Conservation (phyloP, 1,140 invertebrate species). For the Dysdera silvatica region DNA sequence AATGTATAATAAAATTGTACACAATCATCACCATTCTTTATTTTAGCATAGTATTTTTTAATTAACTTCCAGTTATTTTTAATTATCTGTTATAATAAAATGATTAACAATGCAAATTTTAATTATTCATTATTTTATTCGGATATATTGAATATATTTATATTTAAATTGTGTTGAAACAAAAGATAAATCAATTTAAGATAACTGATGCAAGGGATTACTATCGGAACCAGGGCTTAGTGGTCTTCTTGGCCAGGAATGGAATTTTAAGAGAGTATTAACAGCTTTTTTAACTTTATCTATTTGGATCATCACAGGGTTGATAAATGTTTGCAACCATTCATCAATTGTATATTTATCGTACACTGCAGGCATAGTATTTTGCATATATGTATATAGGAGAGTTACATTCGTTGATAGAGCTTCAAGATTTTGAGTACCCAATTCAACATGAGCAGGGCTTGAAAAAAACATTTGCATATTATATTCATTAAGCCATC, state of each 20-base stretch:
- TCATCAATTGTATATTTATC: conserved; percentile 41
- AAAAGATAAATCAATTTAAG: no score
- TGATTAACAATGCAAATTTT: no score
- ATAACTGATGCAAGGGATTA: no score
- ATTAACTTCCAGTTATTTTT: no score
- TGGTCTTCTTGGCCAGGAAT: conserved; percentile 27
- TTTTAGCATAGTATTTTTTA: no score
- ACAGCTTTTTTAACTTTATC: conserved; percentile 29
- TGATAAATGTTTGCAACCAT: conserved; percentile 40
- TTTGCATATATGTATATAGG: conserved; percentile 33
- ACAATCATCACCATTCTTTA: no score
- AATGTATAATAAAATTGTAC: no score
- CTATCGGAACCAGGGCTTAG: no score
- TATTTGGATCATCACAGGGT: conserved; percentile 37
- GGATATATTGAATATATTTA: no score
- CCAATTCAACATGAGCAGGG: conserved; percentile 41
- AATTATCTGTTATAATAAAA: no score
- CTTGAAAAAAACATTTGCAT: conserved; percentile 41
- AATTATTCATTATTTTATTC: no score
- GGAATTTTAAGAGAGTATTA: conserved; percentile 21
- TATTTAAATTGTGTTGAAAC: no score
- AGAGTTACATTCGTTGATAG: conserved; percentile 36
- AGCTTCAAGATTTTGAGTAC: conserved; percentile 34
- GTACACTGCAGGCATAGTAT: conserved; percentile 37
- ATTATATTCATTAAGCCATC: conserved; percentile 43